Conservation (phyloP, 2,113 vertebrate species). For the Myotis davidii region DNA sequence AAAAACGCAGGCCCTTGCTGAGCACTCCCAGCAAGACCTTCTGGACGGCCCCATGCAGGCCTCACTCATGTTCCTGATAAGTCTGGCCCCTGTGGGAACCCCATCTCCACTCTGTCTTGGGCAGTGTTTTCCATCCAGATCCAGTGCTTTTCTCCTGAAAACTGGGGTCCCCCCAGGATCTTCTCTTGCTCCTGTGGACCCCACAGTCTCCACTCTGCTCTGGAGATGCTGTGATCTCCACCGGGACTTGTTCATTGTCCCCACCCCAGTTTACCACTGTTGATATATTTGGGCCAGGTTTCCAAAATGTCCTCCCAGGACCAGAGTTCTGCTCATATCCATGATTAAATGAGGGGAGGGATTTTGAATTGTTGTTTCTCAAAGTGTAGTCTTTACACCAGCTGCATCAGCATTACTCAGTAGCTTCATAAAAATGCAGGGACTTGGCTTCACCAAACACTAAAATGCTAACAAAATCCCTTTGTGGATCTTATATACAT, state of each 20-base stretch:
- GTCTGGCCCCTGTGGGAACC: not conserved
- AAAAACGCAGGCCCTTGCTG: not conserved
- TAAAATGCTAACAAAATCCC: conserved; percentile 19
- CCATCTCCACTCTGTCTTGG: not conserved
- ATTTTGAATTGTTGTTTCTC: not conserved
- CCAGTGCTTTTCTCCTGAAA: not conserved
- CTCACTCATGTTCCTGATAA: not conserved
- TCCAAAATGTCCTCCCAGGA: not conserved
- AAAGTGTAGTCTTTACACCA: not conserved
- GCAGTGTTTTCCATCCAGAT: not conserved
- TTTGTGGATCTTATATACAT: not conserved
- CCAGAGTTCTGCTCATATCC: not conserved
- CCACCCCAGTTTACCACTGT: not conserved
- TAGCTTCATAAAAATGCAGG: conserved; percentile 26
- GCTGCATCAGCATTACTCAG: not conserved
- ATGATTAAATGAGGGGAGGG: not conserved
- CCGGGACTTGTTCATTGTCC: not conserved
- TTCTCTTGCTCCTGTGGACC: not conserved
- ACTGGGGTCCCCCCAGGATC: not conserved
- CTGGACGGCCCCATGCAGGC: not conserved
- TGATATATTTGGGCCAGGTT: not conserved
- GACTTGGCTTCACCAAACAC: not conserved
- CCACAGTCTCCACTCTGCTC: no score
- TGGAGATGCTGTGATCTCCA: not conserved
- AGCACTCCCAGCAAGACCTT: not conserved